Evolutionary conservation across 2,888 invertebrate genomes (phyloP), one percentile per base, ranked within the genome.

Genomic region (Drosophila lutescens): DNA sequence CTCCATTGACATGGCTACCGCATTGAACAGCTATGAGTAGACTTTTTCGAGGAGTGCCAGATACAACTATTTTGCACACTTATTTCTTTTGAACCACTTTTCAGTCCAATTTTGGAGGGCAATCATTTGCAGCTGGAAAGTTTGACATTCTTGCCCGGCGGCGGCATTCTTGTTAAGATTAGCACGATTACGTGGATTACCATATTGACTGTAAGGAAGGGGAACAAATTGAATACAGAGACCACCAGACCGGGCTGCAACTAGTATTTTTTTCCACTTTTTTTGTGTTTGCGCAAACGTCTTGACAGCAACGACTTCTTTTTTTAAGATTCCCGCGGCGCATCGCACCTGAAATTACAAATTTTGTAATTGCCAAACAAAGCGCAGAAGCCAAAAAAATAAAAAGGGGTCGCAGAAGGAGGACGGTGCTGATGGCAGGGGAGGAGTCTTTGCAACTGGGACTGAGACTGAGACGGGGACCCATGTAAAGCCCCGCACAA

Each of bases 321-420:
- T 63, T 63, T 65, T 61, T 69, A 71, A 80, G 86, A 82, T 86
- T 82, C 82, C 82, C 86, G 87, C 68, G 79, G 82, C 85, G 82
- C 82, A 83, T 86, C 82, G 86, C 71, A 62, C 65, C 72, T 73
- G 73, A 86, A 79, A 85, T 82, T 79, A 87, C 83, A 81, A 88
- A 76, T 88, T 78, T 85, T 85, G 84, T 85, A 86, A 85, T 85
- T 88, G 88, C 78, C 78, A 86, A 88, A 86, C 88, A 84, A 84
- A 84, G 86, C 80, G 78, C 67, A 76, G 69, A 74, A 63, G 62
- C 62, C 61, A 9, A 40, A 60, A 43, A 30, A 30, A 40, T 6
- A 6, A 62, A 56, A 47, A 36, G 34, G 26, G 26, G 71, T 36
- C 23, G 38, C n/a, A 30, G 30, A 13, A 9, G 56, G n/a, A 36